Evolutionary conservation across 2,113 vertebrate species (phyloP), one percentile per base, ranked within the genome.

Genomic region (Mesocricetus auratus): DNA sequence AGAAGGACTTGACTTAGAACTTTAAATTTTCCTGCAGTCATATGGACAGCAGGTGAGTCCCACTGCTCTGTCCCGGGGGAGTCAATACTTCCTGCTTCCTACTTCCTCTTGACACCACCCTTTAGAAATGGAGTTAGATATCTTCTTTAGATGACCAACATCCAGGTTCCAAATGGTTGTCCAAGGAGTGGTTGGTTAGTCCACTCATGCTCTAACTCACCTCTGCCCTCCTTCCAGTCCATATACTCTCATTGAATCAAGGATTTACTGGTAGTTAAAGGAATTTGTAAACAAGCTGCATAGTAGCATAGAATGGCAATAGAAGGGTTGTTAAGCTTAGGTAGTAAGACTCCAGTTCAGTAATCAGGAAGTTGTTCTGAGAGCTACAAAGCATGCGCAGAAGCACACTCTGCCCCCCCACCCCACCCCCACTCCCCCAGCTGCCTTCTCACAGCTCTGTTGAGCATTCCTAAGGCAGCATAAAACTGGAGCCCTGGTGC

Each of bases 231-330:
- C 33, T 69, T 89, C 16, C 39, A 58, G 60, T 11, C 74, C 92
- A 22, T 88, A 22, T 88, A 81, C 36, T 92, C 33, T 83, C 24
- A 66, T 21, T 64, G 39, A 47, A 83, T 93, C 62, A 73, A 82
- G 62, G 58, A 21, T 95, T 89, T 92, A 93, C 78, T 78, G 12
- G 39, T 90, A 85, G 26, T 85, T 85, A 86, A 91, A 97, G 78
- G 94, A 96, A 92, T 96, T 94, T 95, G 96, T 93, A 95, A 47
- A 94, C 81, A 86, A 96, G 88, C 92, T 97, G 89, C 71, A 58
- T 93, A 94, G 86, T 92, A 95, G 53, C 74, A 58, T 90, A 47
- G 94, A 92, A 95, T 60, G 86, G 90, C 64, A 85, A 90, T 81
- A 92, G 47, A 92, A 88, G 75, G 36, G 86, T 88, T 94, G 86